Evolutionary conservation across 2,797 vertebrate genomes (phyloP), one percentile per base, ranked within the genome.

Genomic region (Anas bernieri): DNA sequence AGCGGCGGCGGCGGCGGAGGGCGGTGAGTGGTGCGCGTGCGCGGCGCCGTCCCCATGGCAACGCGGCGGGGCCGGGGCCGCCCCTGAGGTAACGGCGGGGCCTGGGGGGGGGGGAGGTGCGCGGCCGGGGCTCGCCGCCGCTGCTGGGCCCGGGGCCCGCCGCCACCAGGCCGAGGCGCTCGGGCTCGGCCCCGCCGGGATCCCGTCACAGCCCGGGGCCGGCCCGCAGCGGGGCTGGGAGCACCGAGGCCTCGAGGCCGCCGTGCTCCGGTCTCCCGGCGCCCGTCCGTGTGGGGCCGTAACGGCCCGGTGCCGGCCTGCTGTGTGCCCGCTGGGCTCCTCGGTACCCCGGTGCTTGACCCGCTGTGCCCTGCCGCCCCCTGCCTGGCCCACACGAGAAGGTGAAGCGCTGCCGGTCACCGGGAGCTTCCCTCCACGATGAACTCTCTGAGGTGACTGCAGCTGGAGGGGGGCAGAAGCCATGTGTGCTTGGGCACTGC

Each of bases 401-500:
- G 55, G 7, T 0, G 3, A 8, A 5, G 63, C 50, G 2, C 33
- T 22, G 35, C 6, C 9, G 48, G 1, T 61, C 11, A 1, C 15
- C 8, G 6, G 46, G 25, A 22, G 3, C 50, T 80, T 77, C 7
- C 17, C 13, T 45, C 23, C 48, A 72, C 0, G 2, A 4, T 58
- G 3, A 0, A 1, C 55, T 30, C 39, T 11, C 18, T 76, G 43
- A 52, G 18, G 25, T 61, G 39, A 23, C 59, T 30, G 35, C 52
- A 37, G 37, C 35, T 67, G 56, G 33, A 52, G 7, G 9, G 41
- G 26, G 9, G 15, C 37, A 62, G 50, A 18, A 66, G 20, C 3
- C 17, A 8, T 0, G 0, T 81, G 88, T 81, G 18, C 2, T 0
- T 30, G n/a, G 37, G 52, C 13, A 8, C 22, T 39, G 14, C 14